Conservation (phyloP, 37 sponge, comb jelly and placozoan genomes). For the Hormiphora californensis region DNA sequence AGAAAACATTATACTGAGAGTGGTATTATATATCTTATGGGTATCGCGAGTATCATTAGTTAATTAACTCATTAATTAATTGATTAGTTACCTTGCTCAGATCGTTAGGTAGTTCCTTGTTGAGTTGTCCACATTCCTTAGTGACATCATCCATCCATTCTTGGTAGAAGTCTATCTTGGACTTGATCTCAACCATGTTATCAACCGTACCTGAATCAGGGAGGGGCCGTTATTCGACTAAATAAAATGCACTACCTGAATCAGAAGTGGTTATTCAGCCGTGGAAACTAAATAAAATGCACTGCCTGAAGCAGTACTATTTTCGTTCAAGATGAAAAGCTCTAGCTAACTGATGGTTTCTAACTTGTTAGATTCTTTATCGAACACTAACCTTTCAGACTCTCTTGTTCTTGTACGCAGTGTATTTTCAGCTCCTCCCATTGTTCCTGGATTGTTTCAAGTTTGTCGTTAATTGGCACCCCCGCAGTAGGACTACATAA, state of each 20-base stretch:
- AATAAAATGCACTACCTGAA: no score
- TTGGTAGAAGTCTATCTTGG: conserved; percentile 15
- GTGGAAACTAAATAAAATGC: no score
- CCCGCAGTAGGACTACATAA: conserved; percentile 22
- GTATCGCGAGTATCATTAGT: no score
- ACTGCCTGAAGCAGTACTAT: no score
- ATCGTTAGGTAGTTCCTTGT: conserved; percentile 28
- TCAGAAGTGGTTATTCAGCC: no score
- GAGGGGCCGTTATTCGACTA: no score
- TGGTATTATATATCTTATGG: no score
- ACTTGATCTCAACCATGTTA: conserved; percentile 35
- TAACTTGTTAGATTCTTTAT: no score
- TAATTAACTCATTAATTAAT: no score
- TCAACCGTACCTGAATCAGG: conserved; percentile 14
- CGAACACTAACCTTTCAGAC: conserved; percentile 31
- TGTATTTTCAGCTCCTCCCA: conserved; percentile 9
- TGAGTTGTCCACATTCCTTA: not conserved
- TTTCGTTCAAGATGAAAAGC: no score
- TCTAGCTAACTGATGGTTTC: no score
- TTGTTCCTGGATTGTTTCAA: not conserved
- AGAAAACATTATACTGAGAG: no score
- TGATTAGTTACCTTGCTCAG: conserved; percentile 20
- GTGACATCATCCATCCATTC: not conserved
- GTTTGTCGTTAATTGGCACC: conserved; percentile 13
- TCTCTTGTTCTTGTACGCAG: conserved; percentile 21